Conservation (phyloP, 2,888 invertebrate genomes). For the Acanthococcus lagerstroemiae region DNA sequence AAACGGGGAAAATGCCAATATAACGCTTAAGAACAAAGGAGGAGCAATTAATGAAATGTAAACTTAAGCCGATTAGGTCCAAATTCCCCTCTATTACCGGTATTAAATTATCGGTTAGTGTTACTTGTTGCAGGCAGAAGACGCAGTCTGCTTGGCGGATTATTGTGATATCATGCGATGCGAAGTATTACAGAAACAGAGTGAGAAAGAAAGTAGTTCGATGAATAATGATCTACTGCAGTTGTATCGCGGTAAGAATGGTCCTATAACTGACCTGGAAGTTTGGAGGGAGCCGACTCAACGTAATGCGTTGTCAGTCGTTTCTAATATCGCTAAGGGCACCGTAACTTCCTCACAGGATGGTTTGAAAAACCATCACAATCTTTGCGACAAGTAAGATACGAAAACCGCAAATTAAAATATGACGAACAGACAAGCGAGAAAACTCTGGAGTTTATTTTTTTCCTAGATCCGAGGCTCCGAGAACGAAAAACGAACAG, state of each 20-base stretch:
- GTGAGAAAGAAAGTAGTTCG: constrained; percentile 40
- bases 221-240: constrained; percentile 39
- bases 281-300: constrained; percentile 66
- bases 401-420: constrained; percentile 43
- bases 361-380: constrained; percentile 1
- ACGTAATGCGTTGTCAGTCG: constrained; percentile 20
- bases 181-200: constrained; percentile 59
- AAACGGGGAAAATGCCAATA: no score
- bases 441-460: background rate
- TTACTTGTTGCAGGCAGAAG: constrained; percentile 59
- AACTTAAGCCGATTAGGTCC: no score
- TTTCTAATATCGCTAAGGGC: background rate
- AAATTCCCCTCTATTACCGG: no score
- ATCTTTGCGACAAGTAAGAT: constrained; percentile 40
- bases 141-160: constrained; percentile 84
- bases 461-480: constrained; percentile 34
- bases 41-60: no score
- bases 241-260: background rate
- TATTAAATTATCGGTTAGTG: background rate
- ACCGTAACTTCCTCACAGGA: constrained; percentile 40
- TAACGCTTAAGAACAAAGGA: no score
- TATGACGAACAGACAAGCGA: background rate
- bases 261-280: constrained; percentile 58
- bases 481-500: constrained; percentile 32
- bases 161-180: constrained; percentile 95